Base-by-base conservation (phyloP, 2,113 vertebrate species). In the Aphyosemion australe region DNA sequence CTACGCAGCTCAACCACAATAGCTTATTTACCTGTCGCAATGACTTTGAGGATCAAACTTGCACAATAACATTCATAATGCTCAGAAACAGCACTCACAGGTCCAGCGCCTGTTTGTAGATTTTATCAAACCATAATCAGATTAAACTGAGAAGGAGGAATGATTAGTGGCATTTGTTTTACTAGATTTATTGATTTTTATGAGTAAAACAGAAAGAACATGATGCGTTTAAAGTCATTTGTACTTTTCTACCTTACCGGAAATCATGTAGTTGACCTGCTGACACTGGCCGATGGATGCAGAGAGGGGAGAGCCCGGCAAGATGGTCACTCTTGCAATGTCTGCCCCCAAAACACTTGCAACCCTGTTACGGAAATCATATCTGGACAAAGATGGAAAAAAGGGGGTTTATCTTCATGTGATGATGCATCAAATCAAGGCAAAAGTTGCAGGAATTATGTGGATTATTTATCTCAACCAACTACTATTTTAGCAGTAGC, bases 361-460 rank as follows among this genome's bases (percentile, higher is more conserved):
- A 20, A 93, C 91, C 48, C 83, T 89, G 1, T 5, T 81, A 18
- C 93, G 89, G 77, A 94, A 93, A 53, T 91, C 89, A 73, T 65
- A 90, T 47, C 93, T 94, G 64, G 31, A 52, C 41, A 51, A 62
- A n/a, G 43, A 69, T 16, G 69, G 12, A 52, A 2, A 48, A 13
- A 31, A 37, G 34, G 6, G 34, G 34, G 2, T 14, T 11, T 15
- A 60, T 19, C 32, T 13, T 42, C 11, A 42, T 34, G 31, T 14
- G 4, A 20, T 18, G 20, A 31, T 14, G 12, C n/a, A 31, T 49
- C 11, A 37, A 19, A 39, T 10, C 2, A 2, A 37, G 12, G 21
- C 1, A 31, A 46, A 16, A 45, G 19, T 9, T 12, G 15, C 18
- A 12, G 54, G 16, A 46, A 12, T 7, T 32, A 7, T 5, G 32